Percentiles rank a stretch among this genome's conserved stretches.
These are phyloP conservation scores for Myocastor coypus DNA, from an alignment of 2,113 vertebrate genomes.

Conservation along the genomic window DNA sequence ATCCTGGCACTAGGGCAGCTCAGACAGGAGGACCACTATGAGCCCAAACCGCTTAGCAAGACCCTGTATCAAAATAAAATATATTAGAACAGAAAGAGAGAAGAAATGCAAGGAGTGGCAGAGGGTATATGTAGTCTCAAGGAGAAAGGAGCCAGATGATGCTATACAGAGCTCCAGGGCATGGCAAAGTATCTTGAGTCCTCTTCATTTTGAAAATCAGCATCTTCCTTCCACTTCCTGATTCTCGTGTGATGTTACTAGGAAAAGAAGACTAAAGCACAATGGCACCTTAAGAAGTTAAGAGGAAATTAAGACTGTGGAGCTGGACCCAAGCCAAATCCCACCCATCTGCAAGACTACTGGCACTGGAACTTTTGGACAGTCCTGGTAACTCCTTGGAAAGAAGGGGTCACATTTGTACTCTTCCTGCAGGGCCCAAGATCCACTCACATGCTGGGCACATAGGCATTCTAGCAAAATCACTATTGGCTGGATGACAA, in stretches of 20 bases:
- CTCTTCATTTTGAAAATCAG: background rate
- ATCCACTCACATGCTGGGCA: background rate
- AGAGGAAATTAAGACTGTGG: background rate
- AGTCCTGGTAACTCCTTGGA: background rate
- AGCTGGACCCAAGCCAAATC: background rate
- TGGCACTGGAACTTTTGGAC: background rate
- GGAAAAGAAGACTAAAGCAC: background rate
- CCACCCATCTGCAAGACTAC: background rate
- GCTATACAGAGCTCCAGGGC: rapidly evolving
- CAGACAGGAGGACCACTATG: too few relatives aligned
- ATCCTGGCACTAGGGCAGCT: too few relatives aligned
- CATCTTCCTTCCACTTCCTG: background rate
- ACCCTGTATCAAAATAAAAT: too few relatives aligned
- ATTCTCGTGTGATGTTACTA: background rate
- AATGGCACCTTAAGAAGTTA: background rate
- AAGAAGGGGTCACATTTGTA: rapidly evolving
- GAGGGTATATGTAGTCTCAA: rapidly evolving
- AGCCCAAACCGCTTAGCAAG: too few relatives aligned
- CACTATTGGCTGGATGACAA: background rate
- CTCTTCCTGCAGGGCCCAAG: background rate
- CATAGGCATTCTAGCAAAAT: background rate
- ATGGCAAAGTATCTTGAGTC: background rate
- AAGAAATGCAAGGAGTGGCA: background rate
- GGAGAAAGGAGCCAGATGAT: too few relatives aligned
- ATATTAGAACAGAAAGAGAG: too few relatives aligned